phyloP scores from a whole-genome alignment of 2,888 invertebrate genomes.

The Adelphocoris suturalis region DNA sequence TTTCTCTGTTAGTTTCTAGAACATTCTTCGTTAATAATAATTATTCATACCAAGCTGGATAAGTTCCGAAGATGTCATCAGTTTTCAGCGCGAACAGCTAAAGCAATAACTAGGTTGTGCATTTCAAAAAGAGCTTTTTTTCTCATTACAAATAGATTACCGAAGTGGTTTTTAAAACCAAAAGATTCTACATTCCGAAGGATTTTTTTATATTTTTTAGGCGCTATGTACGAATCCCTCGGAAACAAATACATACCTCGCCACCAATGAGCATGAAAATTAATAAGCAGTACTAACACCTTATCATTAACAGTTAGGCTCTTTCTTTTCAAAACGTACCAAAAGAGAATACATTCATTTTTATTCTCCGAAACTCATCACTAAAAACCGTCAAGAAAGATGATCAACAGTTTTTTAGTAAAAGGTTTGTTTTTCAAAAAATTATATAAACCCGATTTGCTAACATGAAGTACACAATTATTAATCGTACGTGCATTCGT shows the following conservation, averaged over 20 bases:
- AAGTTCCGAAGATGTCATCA: not conserved
- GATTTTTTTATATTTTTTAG: not conserved
- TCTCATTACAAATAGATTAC: constrained; percentile 39
- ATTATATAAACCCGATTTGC: constrained; percentile 31
- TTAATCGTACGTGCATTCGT: constrained; percentile 43
- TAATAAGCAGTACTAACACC: not conserved
- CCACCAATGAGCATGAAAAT: not conserved
- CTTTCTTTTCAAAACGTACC: constrained; percentile 2
- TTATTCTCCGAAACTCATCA: not conserved
- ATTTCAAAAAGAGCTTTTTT: constrained; percentile 34
- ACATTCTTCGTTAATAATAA: not conserved
- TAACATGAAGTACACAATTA: constrained; percentile 44
- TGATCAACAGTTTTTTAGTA: not conserved
- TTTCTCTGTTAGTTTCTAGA: not conserved
- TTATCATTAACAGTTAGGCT: constrained; percentile 13
- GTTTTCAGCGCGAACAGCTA: constrained; percentile 50
- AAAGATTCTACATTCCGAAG: constrained; percentile 28
- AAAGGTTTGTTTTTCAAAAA: not conserved
- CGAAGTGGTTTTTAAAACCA: not conserved
- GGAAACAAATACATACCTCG: constrained; percentile 6
- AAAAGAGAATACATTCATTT: constrained; percentile 12
- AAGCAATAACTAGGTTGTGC: constrained; percentile 52
- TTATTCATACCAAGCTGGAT: constrained; percentile 5
- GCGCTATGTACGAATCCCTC: constrained; percentile 21
- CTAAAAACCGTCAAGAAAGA: constrained; percentile 8